Evolutionary conservation across 2,113 vertebrate genomes (phyloP), one percentile per base, ranked within the genome.

Genomic region (Percopsis transmontana): DNA sequence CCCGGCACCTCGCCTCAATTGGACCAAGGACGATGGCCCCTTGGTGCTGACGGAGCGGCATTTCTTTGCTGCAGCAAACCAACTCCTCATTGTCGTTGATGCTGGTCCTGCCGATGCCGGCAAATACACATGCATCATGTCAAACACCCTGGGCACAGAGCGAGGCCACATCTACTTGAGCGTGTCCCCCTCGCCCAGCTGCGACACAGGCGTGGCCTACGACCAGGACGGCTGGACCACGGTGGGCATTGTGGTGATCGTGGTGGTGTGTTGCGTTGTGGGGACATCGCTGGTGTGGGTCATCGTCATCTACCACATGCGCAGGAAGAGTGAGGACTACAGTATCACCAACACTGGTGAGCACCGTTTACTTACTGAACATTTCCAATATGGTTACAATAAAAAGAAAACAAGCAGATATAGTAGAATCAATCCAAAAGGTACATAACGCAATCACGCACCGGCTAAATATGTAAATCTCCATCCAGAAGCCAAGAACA

Each of bases 271-370:
- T 87, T 99, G 97, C 33, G 97, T 99, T 86, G 97, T 99, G 33
- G 97, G 97, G 62, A 99, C 97, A 13, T 99, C 97, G 0, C 91
- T 99, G 14, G 96, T 99, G 66, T 99, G 97, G 97, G 97, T 99
- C 87, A 93, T 98, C 77, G 97, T 99, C 86, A 99, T 99, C 66
- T 99, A 99, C 88, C 97, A 99, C 91, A 99, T 98, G 24, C 92
- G 97, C 74, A 91, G 94, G 60, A 95, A 93, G 70, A 95, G 90
- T 1, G 97, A 98, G 65, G 97, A 97, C 81, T 98, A 97, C 93
- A 99, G 97, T 68, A 94, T 98, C 62, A 97, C 94, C 88, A 98
- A 97, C 91, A 98, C 97, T 83, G 97, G 97, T 99, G 62, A 69
- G 94, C 53, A 52, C 20, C 1, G 5, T 27, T 2, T 27, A 27